These are phyloP conservation scores for Tyto alba DNA, from an alignment of 2,113 vertebrate genomes.

Conservation along the genomic window DNA sequence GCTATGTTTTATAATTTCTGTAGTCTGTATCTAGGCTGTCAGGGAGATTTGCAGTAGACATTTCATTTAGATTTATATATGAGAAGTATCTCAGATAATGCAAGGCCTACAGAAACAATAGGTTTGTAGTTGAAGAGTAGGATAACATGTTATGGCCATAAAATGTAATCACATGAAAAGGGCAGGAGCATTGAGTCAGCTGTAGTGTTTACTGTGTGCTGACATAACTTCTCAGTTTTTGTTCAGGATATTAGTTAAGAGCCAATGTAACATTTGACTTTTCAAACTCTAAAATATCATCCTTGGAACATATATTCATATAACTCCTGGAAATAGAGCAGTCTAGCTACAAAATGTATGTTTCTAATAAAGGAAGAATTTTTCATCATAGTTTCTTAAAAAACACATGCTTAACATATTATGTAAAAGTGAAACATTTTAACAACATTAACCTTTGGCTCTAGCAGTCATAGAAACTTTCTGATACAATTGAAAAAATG, in stretches of 20 bases:
- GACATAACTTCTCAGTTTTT: background rate
- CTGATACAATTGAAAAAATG: background rate
- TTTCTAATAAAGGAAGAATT: background rate
- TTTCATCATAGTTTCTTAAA: background rate
- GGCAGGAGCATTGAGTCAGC: background rate
- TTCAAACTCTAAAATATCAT: background rate
- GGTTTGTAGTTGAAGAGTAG: background rate
- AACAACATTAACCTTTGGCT: background rate
- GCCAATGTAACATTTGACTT: background rate
- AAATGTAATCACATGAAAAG: background rate
- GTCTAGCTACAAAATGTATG: background rate
- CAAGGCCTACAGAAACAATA: background rate
- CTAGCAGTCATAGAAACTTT: background rate
- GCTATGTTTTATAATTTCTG: background rate
- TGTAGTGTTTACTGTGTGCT: background rate
- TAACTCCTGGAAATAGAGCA: background rate
- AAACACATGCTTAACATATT: background rate
- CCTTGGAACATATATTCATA: background rate
- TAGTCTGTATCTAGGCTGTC: background rate
- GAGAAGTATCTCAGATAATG: background rate
- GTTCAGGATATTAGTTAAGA: background rate
- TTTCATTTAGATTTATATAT: background rate
- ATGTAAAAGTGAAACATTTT: background rate
- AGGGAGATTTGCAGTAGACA: background rate
- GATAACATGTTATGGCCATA: background rate